Evolutionary conservation across 2,113 vertebrate species (phyloP), one percentile per base, ranked within the genome.

Genomic region (Eulemur macaco): DNA sequence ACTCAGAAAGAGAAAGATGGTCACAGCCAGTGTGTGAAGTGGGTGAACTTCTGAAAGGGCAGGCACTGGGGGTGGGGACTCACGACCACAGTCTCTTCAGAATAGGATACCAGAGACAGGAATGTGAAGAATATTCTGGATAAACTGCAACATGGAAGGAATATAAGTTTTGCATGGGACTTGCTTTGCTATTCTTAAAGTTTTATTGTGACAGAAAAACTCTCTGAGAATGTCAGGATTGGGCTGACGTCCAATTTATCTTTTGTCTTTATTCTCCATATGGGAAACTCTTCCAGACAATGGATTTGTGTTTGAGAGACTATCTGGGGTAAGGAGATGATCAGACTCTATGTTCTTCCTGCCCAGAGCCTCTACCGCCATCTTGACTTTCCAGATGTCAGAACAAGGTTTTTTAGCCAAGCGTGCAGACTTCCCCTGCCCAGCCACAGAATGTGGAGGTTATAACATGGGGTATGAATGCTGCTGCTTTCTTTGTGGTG

Each of bases 161-260:
- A 68, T 56, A 3, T 9, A 58, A 71, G 14, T 96, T 92, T 89
- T 84, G 37, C 42, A 1, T 23, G 29, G 52, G 6, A 50, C 64
- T 87, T 34, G 69, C 87, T 23, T 85, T 45, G 37, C 21, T 77
- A 31, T 52, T 76, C 52, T 52, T 76, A 15, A 80, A 76, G 74
- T 66, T 82, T 95, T 76, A 73, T 87, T 56, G 58, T 52, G 42
- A 56, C 14, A 52, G 54, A 58, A 82, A 84, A 68, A 31, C 31
- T 37, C 56, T 63, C 78, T 86, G 31, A 71, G 83, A 60, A 45
- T 27, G 31, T 76, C 73, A 91, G 42, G 66, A 50, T 12, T 87
- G 88, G 54, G 21, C 54, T 74, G n/a, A 88, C 4, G 39, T 42
- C 52, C 21, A 0, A 29, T 66, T 31, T 54, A 31, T 45, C 39